Evolutionary conservation across 2,113 vertebrate species (phyloP).

Genomic region (Pollimyrus isidori): DNA sequence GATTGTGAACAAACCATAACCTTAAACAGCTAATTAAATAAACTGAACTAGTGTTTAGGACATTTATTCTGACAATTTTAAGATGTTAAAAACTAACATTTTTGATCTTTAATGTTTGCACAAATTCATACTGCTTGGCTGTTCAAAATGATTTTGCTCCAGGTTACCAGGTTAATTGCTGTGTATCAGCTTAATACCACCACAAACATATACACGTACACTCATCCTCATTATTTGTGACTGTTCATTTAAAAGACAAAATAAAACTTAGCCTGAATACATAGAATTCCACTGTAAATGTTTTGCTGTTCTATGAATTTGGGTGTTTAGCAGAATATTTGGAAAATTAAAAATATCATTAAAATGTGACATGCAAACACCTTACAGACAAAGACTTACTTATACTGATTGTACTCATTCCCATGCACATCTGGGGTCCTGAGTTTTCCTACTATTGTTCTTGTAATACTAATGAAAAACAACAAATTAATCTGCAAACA

Average conservation of each 20-base stretch:
- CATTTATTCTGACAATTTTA: no score
- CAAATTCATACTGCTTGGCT: no score
- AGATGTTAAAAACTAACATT: no score
- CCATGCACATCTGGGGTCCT: slow-evolving; percentile 50
- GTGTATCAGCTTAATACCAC: neutral
- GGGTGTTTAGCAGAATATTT: neutral
- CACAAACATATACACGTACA: neutral
- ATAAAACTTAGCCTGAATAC: neutral
- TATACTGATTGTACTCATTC: slow-evolving; percentile 57
- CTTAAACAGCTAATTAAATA: neutral
- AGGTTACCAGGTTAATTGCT: neutral
- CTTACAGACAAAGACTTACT: slow-evolving; percentile 42
- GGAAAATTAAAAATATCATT: neutral
- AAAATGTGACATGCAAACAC: neutral
- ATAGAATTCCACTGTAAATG: neutral
- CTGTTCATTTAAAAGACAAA: neutral
- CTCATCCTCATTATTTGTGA: neutral
- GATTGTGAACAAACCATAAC: neutral
- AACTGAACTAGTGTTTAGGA: no score
- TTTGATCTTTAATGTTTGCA: no score
- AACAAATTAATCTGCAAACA: slow-evolving; percentile 54
- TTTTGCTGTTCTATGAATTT: neutral
- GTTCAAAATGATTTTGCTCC: neutral
- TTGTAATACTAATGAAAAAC: slow-evolving; percentile 61
- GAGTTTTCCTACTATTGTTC: slow-evolving; percentile 57